Evolutionary conservation across 2,113 vertebrate species (phyloP), one percentile per base, ranked within the genome.

Genomic region (Heteronetta atricapilla): DNA sequence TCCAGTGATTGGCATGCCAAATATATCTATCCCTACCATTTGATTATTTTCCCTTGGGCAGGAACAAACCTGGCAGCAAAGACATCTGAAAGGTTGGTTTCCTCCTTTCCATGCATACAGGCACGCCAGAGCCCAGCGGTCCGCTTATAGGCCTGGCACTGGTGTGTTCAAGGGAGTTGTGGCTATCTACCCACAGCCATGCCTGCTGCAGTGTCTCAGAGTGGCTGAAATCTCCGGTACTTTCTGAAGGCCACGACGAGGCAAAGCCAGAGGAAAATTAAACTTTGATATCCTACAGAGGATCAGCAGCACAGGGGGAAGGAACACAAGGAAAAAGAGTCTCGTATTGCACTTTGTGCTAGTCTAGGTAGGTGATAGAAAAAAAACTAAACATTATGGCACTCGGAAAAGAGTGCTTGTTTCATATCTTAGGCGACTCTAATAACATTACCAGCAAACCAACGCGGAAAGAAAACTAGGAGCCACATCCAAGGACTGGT

Each of bases 241-340:
- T 89, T 70, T 19, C 11, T 76, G 58, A 50, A 82, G n/a, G 36
- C 36, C 42, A 55, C 19, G 25, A 72, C 55, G n/a, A 72, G 25
- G 19, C 67, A 68, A 92, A 89, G 48, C 36, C 42, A 87, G 78
- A 87, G 40, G 36, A 81, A 89, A 84, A 70, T 44, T 38, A 58
- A 67, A 50, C 26, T 50, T 67, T 19, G 1, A 3, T 75, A 21
- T 34, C 29, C 53, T 31, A 8, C 36, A 85, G 70, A 79, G 42
- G 36, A 76, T 63, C 60, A 28, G 36, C 60, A 18, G 34, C 26
- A 31, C 31, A 67, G 46, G 40, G 31, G 72, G 60, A 78, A 53
- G 38, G 25, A 83, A 15, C 17, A 58, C 7, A 5, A 33, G 22
- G 56, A 26, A 72, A 66, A 69, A 80, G 38, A 2, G 7, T 19